Percentiles rank a stretch among this genome's conserved stretches.
These are phyloP conservation scores for Nemurella pictetii DNA, from an alignment of 2,888 invertebrate species.

Conservation along the genomic window DNA sequence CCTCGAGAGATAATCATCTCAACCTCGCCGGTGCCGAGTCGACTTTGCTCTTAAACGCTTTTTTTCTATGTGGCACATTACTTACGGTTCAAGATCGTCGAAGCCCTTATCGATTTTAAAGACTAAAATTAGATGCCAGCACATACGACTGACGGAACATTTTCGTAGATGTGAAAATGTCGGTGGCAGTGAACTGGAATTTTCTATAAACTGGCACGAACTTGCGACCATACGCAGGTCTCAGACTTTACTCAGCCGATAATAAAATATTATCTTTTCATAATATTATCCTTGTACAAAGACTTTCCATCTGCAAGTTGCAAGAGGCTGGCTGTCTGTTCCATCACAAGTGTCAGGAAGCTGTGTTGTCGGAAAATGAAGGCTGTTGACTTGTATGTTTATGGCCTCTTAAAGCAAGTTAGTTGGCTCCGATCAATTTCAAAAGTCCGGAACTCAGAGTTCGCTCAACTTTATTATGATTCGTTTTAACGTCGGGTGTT, in stretches of 20 bases:
- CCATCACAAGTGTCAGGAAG: background rate
- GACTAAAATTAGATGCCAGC: background rate
- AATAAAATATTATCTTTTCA: background rate
- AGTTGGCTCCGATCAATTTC: background rate
- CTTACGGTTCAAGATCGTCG: background rate
- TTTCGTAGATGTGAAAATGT: background rate
- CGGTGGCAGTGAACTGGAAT: background rate
- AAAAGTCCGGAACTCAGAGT: no score
- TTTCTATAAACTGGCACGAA: background rate
- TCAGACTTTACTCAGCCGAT: background rate
- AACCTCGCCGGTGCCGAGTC: background rate
- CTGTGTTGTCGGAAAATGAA: background rate
- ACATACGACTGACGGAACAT: background rate
- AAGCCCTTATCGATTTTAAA: background rate
- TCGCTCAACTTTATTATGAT: no score
- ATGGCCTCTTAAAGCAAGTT: background rate
- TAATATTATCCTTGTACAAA: background rate
- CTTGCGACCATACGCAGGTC: background rate
- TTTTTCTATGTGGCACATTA: background rate
- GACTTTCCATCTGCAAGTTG: background rate
- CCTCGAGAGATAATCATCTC: background rate
- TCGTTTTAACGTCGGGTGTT: no score
- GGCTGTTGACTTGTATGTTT: background rate
- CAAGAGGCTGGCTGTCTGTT: background rate
- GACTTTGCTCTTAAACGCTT: background rate